A percentile compares a stretch with the other conserved stretches of the same genome.
Evolutionary conservation across 2,113 vertebrate species (phyloP).

Genomic region (Zapus hudsonius): DNA sequence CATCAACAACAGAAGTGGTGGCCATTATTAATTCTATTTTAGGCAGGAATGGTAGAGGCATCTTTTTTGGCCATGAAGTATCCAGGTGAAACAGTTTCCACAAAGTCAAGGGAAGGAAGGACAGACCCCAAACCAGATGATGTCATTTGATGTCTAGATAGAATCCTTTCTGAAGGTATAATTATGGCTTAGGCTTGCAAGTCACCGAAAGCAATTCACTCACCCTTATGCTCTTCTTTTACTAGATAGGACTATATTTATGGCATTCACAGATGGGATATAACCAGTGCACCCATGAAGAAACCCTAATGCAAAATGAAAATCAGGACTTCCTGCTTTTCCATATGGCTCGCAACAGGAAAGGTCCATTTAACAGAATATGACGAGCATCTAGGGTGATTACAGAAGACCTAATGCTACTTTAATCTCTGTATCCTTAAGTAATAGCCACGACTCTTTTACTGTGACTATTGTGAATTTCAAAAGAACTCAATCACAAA

Average conservation of each 20-base stretch:
- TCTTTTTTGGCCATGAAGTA: background rate
- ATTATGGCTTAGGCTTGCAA: background rate
- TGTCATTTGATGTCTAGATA: background rate
- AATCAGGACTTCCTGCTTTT: slow-evolving; percentile 8
- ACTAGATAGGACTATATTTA: background rate
- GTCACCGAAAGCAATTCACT: background rate
- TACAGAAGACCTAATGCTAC: background rate
- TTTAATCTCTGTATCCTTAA: slow-evolving; percentile 32
- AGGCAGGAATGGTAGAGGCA: background rate
- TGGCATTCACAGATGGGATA: background rate
- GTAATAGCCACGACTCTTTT: background rate
- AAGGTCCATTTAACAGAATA: background rate
- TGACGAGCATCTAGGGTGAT: background rate
- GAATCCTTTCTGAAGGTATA: background rate
- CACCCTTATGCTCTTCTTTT: background rate
- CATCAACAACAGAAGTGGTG: background rate
- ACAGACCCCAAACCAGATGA: background rate
- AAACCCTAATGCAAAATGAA: background rate
- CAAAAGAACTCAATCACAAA: slow-evolving; percentile 5
- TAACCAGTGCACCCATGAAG: background rate
- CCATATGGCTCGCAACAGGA: background rate
- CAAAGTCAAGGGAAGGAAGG: background rate
- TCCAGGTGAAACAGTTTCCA: background rate
- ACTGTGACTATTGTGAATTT: background rate
- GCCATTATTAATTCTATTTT: background rate